These are phyloP conservation scores for Eilema depressum DNA, from an alignment of 2,888 invertebrate genomes.

Conservation along the genomic window DNA sequence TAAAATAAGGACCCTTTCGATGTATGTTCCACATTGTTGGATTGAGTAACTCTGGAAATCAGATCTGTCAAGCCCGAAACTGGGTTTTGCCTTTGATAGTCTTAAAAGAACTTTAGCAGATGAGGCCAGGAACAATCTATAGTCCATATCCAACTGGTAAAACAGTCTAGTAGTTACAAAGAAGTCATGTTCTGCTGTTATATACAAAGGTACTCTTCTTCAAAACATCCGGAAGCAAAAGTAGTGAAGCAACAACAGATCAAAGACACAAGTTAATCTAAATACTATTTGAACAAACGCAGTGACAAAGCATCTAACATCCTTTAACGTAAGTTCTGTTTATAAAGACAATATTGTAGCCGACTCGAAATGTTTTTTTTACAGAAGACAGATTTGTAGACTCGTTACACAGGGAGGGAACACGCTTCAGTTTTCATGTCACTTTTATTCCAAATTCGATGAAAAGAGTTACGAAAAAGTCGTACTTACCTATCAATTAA, in stretches of 20 bases:
- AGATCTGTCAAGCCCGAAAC: too few relatives aligned
- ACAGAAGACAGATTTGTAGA: conserved; percentile 38
- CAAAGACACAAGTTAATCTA: conserved; percentile 36
- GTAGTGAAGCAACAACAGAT: conserved; percentile 35
- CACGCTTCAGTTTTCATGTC: conserved; percentile 40
- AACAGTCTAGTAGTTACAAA: too few relatives aligned
- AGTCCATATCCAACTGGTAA: neutral
- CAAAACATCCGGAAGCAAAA: conserved; percentile 12
- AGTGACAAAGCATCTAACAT: conserved; percentile 40
- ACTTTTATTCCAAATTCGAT: neutral
- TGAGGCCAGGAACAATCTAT: neutral
- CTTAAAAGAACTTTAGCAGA: neutral
- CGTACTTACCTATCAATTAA: too few relatives aligned
- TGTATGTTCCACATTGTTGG: too few relatives aligned
- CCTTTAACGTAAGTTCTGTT: conserved; percentile 41
- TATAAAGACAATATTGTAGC: conserved; percentile 50
- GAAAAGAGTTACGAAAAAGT: too few relatives aligned
- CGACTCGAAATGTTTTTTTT: conserved; percentile 42
- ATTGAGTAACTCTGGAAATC: too few relatives aligned
- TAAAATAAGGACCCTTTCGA: too few relatives aligned
- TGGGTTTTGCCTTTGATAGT: too few relatives aligned
- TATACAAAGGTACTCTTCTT: neutral
- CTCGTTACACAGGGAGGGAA: conserved; percentile 50
- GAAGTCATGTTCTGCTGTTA: neutral
- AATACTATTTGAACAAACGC: conserved; percentile 37